Evolutionary conservation across 2,888 invertebrate genomes (phyloP), one percentile per base, ranked within the genome.

Genomic region (Erebia ligea): DNA sequence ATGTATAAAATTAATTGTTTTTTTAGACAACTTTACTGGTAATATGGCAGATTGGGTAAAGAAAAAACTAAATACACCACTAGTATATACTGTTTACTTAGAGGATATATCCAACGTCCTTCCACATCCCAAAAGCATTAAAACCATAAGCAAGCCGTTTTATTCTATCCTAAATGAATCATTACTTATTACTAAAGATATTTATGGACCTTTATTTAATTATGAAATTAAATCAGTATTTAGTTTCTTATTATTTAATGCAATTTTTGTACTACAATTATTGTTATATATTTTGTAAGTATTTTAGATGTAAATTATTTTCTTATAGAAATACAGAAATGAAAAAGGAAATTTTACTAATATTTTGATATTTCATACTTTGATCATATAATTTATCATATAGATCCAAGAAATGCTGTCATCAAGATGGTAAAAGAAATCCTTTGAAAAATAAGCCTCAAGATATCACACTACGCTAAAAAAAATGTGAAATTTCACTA

Each of bases 21-120:
- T 57, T 57, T 25, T 80, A 91, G 91, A 85, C 77, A 90, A 90
- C 71, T 78, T 81, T 72, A 79, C 86, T 73, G 91, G 92, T 15
- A 90, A 86, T 73, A 81, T 83, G 77, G 89, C 92, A 40, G 92
- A 93, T 73, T 93, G 91, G 91, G 89, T 92, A 3, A 92, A 93
- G 75, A 78, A 74, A 13, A 84, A 85, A 68, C 78, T 92, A 61
- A 92, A 92, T 74, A 81, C 86, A 42, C 92, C 92, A 1, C 69
- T 92, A 57, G 92, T 93, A 0, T 88, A 82, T 67, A 90, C 91
- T 67, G 72, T 88, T 11, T 84, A 88, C 65, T 76, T 92, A 79
- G 83, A 86, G 70, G 62, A 81, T 72, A 71, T 78, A 66, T 71
- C 82, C 21, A 75, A 81, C 52, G 73, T 85, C 57, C 73, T 87